Evolutionary conservation across 2,888 invertebrate species (phyloP).

Genomic region (Drosophila affinis): DNA sequence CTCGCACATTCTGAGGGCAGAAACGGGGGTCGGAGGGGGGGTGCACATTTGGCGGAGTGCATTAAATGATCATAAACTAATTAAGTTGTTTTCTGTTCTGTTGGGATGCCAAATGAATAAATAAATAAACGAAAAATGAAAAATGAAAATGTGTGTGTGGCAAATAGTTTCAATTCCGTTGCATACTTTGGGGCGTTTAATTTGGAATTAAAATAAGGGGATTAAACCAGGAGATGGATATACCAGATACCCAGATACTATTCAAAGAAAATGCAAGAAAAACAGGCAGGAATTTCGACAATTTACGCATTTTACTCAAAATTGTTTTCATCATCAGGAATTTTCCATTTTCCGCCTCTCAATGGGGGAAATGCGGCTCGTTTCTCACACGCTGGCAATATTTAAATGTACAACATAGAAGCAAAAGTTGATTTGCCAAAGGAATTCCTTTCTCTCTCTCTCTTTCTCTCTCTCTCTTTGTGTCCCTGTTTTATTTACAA

Average conservation of each 20-base stretch:
- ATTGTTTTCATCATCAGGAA: neutral
- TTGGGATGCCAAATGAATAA: constrained; percentile 20
- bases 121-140: constrained; percentile 17
- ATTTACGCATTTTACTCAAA: neutral
- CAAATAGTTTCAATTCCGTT: constrained; percentile 36
- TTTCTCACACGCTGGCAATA: constrained; percentile 21
- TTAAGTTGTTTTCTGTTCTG: constrained; percentile 51
- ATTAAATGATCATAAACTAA: constrained; percentile 77
- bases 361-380: constrained; percentile 12
- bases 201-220: neutral
- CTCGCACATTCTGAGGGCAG: neutral
- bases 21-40: neutral
- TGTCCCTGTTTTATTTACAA: constrained; percentile 21
- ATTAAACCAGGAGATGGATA: neutral
- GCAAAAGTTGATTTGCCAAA: constrained; percentile 28
- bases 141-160: constrained; percentile 15
- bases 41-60: constrained; percentile 51
- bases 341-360: neutral
- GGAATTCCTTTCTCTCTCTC: constrained; percentile 20
- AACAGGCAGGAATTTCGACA: neutral
- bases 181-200: constrained; percentile 25
- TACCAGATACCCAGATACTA: neutral
- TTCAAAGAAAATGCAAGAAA: neutral
- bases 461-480: neutral
- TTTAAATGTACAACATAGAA: constrained; percentile 19